A percentile compares a stretch with the other conserved stretches of the same genome.
phyloP scores from a whole-genome alignment of 2,888 invertebrate genomes.

The Diachrysia chrysitis region DNA sequence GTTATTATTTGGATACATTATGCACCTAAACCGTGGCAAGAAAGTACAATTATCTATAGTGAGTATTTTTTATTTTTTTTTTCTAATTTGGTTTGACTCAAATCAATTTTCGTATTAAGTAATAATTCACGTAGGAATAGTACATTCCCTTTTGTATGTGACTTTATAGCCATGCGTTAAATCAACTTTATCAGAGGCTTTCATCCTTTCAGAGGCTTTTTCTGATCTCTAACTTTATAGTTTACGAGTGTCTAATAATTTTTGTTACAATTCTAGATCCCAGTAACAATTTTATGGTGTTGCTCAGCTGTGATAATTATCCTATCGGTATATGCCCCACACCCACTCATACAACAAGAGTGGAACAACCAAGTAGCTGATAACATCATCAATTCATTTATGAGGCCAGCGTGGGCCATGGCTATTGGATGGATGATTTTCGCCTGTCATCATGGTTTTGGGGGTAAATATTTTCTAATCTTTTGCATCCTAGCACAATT shows the following conservation, averaged over 20 bases:
- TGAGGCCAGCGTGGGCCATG: conserved; percentile 81
- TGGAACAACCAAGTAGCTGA: conserved; percentile 75
- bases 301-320: conserved; percentile 49
- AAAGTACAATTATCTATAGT: conserved; percentile 65
- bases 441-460: conserved; percentile 81
- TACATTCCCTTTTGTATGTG: no score
- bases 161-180: no score
- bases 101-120: no score
- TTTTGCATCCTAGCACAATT: no score
- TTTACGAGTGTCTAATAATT: no score
- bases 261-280: conserved; percentile 56
- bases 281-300: conserved; percentile 59
- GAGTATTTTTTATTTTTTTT: conserved; percentile 29
- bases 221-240: no score
- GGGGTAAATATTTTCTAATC: conserved; percentile 51
- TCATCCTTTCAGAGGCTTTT: no score
- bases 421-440: conserved; percentile 83
- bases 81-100: no score
- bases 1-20: conserved; percentile 74
- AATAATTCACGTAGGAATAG: no score
- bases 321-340: conserved; percentile 58
- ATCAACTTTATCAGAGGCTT: no score
- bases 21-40: conserved; percentile 65
- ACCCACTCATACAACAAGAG: conserved; percentile 67
- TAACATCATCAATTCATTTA: conserved; percentile 75